Evolutionary conservation across 2,797 vertebrate genomes (phyloP).

Genomic region (Limnodromus scolopaceus): DNA sequence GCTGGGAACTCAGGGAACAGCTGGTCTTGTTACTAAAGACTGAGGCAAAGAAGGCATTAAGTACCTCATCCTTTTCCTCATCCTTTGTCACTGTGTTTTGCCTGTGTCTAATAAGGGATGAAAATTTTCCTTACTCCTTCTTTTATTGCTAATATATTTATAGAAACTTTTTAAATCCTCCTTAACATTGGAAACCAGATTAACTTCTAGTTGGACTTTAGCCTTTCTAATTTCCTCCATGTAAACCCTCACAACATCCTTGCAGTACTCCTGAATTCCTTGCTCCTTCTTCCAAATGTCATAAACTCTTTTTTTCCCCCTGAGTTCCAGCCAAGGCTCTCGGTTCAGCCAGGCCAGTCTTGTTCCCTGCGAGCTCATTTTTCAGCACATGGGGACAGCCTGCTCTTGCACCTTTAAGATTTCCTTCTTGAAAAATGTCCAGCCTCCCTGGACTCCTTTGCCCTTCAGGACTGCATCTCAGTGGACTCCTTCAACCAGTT

Average conservation of each 20-base stretch:
- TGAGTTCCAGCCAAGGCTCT: not conserved
- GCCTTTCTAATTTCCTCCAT: no score
- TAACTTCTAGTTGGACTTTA: not conserved
- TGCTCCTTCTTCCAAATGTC: not conserved
- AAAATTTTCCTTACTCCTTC: not conserved
- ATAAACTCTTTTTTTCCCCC: not conserved
- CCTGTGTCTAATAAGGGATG: not conserved
- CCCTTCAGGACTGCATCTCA: not conserved
- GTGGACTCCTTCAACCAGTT: not conserved
- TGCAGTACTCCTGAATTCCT: not conserved
- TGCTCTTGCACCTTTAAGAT: not conserved
- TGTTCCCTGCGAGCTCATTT: not conserved
- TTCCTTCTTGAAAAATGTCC: not conserved
- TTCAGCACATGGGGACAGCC: not conserved
- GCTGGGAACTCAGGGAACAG: no score
- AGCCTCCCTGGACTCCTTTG: not conserved
- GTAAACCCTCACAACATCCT: not conserved
- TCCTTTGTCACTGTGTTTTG: not conserved
- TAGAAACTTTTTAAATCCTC: not conserved
- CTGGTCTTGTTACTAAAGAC: no score
- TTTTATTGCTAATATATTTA: not conserved
- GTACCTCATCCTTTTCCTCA: no score
- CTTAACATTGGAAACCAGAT: not conserved
- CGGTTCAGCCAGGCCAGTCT: not conserved
- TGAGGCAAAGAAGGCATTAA: no score